Evolutionary conservation across 2,797 vertebrate species (phyloP), one percentile per base, ranked within the genome.

Genomic region (Acipenser oxyrinchus): DNA sequence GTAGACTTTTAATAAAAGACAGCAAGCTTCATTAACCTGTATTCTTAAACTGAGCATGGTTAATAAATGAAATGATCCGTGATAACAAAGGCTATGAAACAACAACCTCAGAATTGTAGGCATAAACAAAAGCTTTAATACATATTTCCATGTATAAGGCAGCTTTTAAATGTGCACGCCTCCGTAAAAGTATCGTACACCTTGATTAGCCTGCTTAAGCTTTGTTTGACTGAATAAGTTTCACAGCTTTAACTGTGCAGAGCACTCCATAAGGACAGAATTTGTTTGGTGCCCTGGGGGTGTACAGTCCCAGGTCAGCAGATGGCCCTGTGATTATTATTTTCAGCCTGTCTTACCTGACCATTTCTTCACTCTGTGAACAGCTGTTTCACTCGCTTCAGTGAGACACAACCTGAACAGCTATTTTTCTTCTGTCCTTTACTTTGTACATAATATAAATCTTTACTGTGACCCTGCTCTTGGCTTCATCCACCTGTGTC

Each of bases 311-410:
- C 89, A 92, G 93, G 93, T 93, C 92, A 92, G 91, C 95, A 98
- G 95, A 97, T 98, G 95, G 95, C 90, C 90, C 83, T 90, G 84
- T 95, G 95, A 93, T 94, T 92, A 88, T 93, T 93, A 89, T 93
- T 94, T 95, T 88, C 92, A 93, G 88, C 88, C 88, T 87, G 87
- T 90, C 89, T 93, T 95, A 92, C 90, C 92, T 94, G 93, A 92
- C 94, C 93, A 89, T 93, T 88, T 92, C 89, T 87, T 93, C 93
- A 84, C 92, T 88, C 90, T 89, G 81, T 92, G 93, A 96, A 91
- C 95, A 98, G 93, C 93, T 97, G 94, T 91, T 95, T 94, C 86
- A 70, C 87, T 94, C 91, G 91, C 93, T 94, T 93, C 91, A 91
- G 88, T 87, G 91, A 91, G 87, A 90, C 85, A 86, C 85, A 82